Evolutionary conservation across 2,113 vertebrate genomes (phyloP).

Genomic region (Poeciliopsis occidentalis): DNA sequence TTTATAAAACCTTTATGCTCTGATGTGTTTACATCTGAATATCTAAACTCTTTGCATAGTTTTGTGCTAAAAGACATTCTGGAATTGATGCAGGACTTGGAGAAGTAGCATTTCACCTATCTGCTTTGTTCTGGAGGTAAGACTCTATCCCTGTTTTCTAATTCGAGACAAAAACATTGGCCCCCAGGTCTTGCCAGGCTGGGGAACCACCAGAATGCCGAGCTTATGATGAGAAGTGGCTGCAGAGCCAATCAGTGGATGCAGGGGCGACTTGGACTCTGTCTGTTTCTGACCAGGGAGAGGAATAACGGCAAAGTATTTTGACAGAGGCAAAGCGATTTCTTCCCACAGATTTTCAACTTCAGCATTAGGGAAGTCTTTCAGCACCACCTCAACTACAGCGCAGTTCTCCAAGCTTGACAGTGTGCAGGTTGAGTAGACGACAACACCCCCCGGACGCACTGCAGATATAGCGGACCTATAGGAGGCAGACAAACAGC

Average conservation of each 20-base stretch:
- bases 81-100: neutral
- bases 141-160: conserved; percentile 74
- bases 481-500: conserved; percentile 24
- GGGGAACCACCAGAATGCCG: conserved; percentile 89
- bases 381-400: conserved; percentile 84
- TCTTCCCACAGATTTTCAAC: conserved; percentile 82
- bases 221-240: conserved; percentile 55
- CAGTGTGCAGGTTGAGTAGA: conserved; percentile 95
- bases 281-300: conserved; percentile 23
- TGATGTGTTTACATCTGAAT: neutral
- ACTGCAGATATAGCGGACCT: conserved; percentile 90
- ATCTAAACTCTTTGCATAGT: neutral
- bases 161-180: conserved; percentile 93
- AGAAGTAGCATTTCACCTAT: neutral
- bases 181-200: conserved; percentile 87
- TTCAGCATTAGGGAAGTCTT: conserved; percentile 76
- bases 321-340: conserved; percentile 77
- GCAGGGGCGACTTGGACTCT: conserved; percentile 7
- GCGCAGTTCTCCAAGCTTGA: conserved; percentile 89
- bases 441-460: conserved; percentile 88
- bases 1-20: neutral
- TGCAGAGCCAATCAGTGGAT: neutral
- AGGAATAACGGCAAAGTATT: conserved; percentile 82
- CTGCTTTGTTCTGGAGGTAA: neutral
- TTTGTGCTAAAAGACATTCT: neutral